phyloP scores from a whole-genome alignment of 2,797 vertebrate genomes.

The Halcyon smyrnensis region DNA sequence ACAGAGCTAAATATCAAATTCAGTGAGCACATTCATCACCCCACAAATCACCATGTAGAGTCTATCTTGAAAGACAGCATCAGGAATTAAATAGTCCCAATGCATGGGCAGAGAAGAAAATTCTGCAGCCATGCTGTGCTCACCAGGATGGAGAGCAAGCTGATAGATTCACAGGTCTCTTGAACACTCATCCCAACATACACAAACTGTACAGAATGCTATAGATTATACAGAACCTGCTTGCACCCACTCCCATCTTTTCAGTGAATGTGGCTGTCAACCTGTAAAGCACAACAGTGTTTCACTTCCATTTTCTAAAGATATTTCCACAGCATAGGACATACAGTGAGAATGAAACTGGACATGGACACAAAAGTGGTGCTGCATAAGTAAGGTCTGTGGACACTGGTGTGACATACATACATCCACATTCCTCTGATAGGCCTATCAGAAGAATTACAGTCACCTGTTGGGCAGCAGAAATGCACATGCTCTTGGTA shows the following conservation, averaged over 20 bases:
- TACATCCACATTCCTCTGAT: rapidly evolving
- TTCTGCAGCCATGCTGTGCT: not conserved
- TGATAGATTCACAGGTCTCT: not conserved
- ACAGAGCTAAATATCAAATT: not conserved
- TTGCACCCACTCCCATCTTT: not conserved
- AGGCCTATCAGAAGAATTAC: not conserved
- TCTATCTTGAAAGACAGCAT: not conserved
- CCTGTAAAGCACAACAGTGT: not conserved
- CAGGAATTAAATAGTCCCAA: not conserved
- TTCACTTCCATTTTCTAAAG: not conserved
- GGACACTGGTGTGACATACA: rapidly evolving
- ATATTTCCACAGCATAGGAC: not conserved
- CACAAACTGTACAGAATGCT: not conserved
- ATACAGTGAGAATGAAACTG: not conserved
- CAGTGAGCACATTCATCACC: not conserved
- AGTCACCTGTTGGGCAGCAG: not conserved
- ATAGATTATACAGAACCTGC: not conserved
- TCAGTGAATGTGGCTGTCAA: not conserved
- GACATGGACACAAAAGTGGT: not conserved
- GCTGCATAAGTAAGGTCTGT: not conserved
- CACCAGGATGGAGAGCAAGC: not conserved
- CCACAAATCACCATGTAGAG: not conserved
- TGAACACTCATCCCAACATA: not conserved
- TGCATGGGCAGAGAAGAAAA: not conserved
- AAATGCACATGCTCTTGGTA: rapidly evolving